phyloP scores from a whole-genome alignment of 2,888 invertebrate genomes.

The Acholoe squamosa region DNA sequence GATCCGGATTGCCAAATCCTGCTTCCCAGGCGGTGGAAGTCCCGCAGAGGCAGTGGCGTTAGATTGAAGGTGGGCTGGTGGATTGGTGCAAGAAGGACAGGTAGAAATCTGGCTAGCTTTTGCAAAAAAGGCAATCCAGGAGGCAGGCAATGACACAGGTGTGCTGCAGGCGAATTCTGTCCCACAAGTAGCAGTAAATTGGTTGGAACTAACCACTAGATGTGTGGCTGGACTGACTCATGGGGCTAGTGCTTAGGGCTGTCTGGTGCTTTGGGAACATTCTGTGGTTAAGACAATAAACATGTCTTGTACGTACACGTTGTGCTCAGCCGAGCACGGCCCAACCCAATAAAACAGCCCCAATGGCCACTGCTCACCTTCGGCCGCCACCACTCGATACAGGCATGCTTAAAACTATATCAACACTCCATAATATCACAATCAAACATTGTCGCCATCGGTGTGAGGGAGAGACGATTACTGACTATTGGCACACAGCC shows the following conservation, averaged over 20 bases:
- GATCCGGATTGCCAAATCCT: slow-evolving; percentile 17
- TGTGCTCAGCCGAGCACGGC: not conserved
- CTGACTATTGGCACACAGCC: slow-evolving; percentile 9
- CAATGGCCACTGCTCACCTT: not conserved
- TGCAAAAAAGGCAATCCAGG: not conserved
- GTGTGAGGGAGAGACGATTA: slow-evolving; percentile 30
- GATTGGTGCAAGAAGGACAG: not conserved
- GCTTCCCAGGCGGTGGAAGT: not conserved
- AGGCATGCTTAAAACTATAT: slow-evolving; percentile 34
- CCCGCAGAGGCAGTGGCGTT: not conserved
- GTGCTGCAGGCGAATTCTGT: not conserved
- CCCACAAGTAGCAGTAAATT: not conserved
- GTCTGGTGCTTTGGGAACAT: not conserved
- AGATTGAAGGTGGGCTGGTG: not conserved
- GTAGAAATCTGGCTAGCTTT: not conserved
- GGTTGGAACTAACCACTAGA: too few relatives aligned
- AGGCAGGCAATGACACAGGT: not conserved
- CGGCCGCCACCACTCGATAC: not conserved
- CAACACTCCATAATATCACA: slow-evolving; percentile 27
- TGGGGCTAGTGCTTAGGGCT: not conserved
- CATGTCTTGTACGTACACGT: not conserved
- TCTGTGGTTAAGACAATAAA: slow-evolving; percentile 11
- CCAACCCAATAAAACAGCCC: not conserved
- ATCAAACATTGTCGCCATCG: slow-evolving; percentile 48
- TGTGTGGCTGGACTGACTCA: too few relatives aligned